These are phyloP conservation scores for Pseudolycoriella hygida DNA, from an alignment of 2,888 invertebrate species.

Conservation along the genomic window DNA sequence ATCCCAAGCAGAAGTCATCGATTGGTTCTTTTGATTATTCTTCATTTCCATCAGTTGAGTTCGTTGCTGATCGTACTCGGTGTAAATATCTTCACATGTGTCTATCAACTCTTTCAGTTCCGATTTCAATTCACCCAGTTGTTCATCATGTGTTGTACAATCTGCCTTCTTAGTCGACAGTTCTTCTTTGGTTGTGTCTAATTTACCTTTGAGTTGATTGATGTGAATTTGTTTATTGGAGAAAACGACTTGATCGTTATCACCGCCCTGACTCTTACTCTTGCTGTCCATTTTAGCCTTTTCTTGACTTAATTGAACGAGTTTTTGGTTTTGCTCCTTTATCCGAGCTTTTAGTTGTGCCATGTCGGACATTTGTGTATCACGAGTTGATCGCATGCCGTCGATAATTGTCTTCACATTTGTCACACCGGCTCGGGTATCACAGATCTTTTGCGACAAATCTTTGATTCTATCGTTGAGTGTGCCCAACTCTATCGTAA, in stretches of 20 bases:
- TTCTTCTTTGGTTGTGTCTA: constrained; percentile 59
- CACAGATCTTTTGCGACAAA: constrained; percentile 61
- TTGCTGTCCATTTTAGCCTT: constrained; percentile 65
- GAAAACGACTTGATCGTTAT: constrained; percentile 37
- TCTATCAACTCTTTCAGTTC: constrained; percentile 45
- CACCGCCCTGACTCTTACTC: constrained; percentile 22
- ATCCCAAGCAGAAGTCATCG: constrained; percentile 36
- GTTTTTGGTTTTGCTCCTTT: constrained; percentile 69
- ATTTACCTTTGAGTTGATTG: constrained; percentile 48
- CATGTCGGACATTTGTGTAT: constrained; percentile 77
- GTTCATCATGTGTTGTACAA: constrained; percentile 61
- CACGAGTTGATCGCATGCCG: constrained; percentile 83
- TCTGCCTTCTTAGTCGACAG: constrained; percentile 63
- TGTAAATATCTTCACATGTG: constrained; percentile 49
- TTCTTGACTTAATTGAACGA: constrained; percentile 66
- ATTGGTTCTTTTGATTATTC: constrained; percentile 30
- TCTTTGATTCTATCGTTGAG: constrained; percentile 46
- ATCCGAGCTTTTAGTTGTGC: constrained; percentile 61
- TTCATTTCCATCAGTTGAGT: constrained; percentile 37
- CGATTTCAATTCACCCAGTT: constrained; percentile 52
- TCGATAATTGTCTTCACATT: constrained; percentile 91
- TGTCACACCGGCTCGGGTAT: constrained; percentile 72
- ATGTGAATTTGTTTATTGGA: constrained; percentile 54
- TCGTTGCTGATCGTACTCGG: constrained; percentile 50
- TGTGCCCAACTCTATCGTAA: constrained; percentile 60